Base-by-base conservation (phyloP, 2,113 vertebrate genomes). In the Spilogale gracilis region DNA sequence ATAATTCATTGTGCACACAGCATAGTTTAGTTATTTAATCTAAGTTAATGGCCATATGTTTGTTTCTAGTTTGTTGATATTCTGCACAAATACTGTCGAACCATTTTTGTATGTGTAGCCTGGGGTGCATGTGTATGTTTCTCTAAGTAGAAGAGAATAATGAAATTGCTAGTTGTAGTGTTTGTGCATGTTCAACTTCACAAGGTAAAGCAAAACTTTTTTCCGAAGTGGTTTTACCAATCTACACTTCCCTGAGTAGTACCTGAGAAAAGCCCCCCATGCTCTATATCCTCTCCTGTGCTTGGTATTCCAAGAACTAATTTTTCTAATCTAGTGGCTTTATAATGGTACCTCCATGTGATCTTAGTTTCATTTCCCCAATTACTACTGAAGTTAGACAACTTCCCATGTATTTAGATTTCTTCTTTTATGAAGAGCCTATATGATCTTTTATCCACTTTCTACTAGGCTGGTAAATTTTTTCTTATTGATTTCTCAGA, bases 351-450 rank as follows among this genome's bases (percentile, higher is more conserved):
- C 3, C 30, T 50, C 69, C 23, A 25, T 63, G 58, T 27, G 73
- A 48, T 78, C 67, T 94, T 71, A 88, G 74, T 67, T 56, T 87
- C 52, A 79, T 90, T 85, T 94, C 16, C 11, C 52, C 5, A 6
- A 79, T 63, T 61, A 79, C 13, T 71, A 20, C 18, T 45, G 38
- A 93, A 85, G 30, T 82, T 48, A 69, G 69, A 58, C 54, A 48
- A 50, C 16, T 65, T 88, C 38, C 65, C 76, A 56, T 58, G 56
- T 65, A 27, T 58, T 74, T 82, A 50, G 67, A 30, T n/a, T 87
- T 93, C 76, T 48, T 76, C 76, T 76, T 96, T 69, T 63, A 58
- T 52, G 69, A 93, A n/a, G 23, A 58, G 52, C 25, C 91, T 93
- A 4, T 78, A 65, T 78, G 11, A 78, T 23, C 10, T 84, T 84